Conservation (phyloP, 2,113 vertebrate species). For the Anser cygnoides region DNA sequence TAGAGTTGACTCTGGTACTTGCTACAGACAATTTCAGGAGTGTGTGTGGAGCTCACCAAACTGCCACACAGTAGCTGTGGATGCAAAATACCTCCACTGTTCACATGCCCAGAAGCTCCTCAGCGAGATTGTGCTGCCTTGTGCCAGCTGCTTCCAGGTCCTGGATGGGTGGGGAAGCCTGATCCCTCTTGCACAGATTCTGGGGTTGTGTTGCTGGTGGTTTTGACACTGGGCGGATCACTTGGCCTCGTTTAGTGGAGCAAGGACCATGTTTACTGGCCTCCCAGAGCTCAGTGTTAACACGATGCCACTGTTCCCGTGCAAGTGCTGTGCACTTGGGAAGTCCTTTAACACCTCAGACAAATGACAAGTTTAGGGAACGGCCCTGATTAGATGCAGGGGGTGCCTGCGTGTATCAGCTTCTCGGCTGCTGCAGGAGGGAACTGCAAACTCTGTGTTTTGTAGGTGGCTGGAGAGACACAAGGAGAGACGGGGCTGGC, state of each 20-base stretch:
- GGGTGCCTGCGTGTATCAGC: rapidly evolving
- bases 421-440: neutral
- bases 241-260: neutral
- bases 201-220: neutral
- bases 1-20: neutral
- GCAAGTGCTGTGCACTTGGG: neutral
- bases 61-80: neutral
- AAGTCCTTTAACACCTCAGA: neutral
- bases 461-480: slow-evolving; percentile 91
- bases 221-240: neutral
- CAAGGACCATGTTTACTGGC: neutral
- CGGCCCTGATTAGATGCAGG: neutral
- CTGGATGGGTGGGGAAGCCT: neutral
- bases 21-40: neutral
- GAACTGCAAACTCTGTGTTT: slow-evolving; percentile 26
- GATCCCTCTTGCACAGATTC: neutral
- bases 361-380: neutral
- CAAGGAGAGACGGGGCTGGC: slow-evolving; percentile 88
- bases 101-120: neutral
- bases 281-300: neutral
- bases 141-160: neutral
- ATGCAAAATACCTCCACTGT: neutral
- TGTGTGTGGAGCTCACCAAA: neutral
- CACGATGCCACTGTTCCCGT: neutral
- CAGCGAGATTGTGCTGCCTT: neutral